These are phyloP conservation scores for Heliothis peltigera DNA, from an alignment of 2,888 invertebrate species.

Conservation along the genomic window DNA sequence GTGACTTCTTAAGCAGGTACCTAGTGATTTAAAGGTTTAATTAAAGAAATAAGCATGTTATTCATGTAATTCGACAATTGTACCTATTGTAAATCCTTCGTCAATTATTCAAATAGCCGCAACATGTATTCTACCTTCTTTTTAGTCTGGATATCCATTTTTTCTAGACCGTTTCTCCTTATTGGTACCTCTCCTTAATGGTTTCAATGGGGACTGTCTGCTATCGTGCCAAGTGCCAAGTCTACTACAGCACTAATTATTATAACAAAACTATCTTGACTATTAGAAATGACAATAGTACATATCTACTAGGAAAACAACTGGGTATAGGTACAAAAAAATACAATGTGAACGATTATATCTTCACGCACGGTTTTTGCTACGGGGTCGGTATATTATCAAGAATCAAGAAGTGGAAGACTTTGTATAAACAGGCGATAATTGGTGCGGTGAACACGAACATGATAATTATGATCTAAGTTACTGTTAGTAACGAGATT, in stretches of 20 bases:
- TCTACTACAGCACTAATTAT: slow-evolving; percentile 15
- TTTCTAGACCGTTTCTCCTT: neutral
- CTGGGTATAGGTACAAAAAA: neutral
- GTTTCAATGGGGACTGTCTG: slow-evolving; percentile 33
- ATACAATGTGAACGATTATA: slow-evolving; percentile 15
- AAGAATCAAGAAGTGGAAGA: slow-evolving; percentile 1
- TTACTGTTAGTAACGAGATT: neutral
- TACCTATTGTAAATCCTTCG: too few species aligned
- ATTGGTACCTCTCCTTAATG: slow-evolving; percentile 30
- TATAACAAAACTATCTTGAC: slow-evolving; percentile 17
- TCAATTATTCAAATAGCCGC: too few species aligned
- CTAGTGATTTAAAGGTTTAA: too few species aligned
- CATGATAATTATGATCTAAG: neutral
- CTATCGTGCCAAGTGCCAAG: slow-evolving; percentile 26
- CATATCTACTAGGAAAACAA: slow-evolving; percentile 20
- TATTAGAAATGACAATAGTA: neutral
- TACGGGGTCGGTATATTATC: neutral
- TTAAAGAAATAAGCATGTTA: too few species aligned
- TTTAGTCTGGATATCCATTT: too few species aligned
- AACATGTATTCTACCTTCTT: too few species aligned
- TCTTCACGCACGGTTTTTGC: slow-evolving; percentile 11
- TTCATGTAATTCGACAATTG: too few species aligned
- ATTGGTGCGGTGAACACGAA: neutral
- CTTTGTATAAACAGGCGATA: neutral
- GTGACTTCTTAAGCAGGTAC: too few species aligned